A percentile compares a stretch with the other conserved stretches of the same genome.
Evolutionary conservation across 1,140 invertebrate species (phyloP).

Genomic region (Olivierus martensii): DNA sequence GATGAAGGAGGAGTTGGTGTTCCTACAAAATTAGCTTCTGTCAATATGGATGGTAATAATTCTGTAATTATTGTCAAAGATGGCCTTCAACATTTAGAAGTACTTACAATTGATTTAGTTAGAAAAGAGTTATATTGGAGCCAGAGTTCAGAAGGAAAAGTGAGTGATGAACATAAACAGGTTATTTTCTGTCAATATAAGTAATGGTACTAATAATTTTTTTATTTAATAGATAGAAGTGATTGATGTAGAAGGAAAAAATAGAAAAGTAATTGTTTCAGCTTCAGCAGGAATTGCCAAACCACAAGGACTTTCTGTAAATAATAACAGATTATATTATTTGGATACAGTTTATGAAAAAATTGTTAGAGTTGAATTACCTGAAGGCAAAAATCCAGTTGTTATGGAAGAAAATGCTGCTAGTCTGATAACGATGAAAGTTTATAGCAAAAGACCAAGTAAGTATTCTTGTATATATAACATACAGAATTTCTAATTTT

Average conservation of each 20-base stretch:
- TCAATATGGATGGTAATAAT: slow-evolving; percentile 80
- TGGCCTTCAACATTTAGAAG: slow-evolving; percentile 53
- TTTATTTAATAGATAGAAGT: not conserved
- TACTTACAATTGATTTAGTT: slow-evolving; percentile 70
- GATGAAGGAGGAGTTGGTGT: slow-evolving; percentile 87
- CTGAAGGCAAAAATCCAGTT: slow-evolving; percentile 58
- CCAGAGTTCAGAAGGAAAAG: slow-evolving; percentile 52
- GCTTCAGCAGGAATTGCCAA: slow-evolving; percentile 34
- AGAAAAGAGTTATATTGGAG: slow-evolving; percentile 76
- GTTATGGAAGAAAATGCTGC: slow-evolving; percentile 69
- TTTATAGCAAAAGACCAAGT: slow-evolving; percentile 68
- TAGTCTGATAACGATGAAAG: slow-evolving; percentile 71
- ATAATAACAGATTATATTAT: slow-evolving; percentile 71
- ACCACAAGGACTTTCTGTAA: slow-evolving; percentile 68
- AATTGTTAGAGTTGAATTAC: slow-evolving; percentile 71
- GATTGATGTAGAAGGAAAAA: slow-evolving; percentile 43
- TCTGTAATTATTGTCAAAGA: slow-evolving; percentile 47
- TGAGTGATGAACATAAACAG: too few species aligned
- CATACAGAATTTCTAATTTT: too few species aligned
- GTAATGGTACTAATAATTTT: too few species aligned
- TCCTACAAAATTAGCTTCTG: slow-evolving; percentile 74
- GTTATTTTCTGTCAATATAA: too few species aligned
- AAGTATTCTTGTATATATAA: slow-evolving; percentile 15
- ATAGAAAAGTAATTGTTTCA: slow-evolving; percentile 50
- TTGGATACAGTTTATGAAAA: slow-evolving; percentile 81